Evolutionary conservation across 2,797 vertebrate species (phyloP).

Genomic region (Hippoglossus hippoglossus): DNA sequence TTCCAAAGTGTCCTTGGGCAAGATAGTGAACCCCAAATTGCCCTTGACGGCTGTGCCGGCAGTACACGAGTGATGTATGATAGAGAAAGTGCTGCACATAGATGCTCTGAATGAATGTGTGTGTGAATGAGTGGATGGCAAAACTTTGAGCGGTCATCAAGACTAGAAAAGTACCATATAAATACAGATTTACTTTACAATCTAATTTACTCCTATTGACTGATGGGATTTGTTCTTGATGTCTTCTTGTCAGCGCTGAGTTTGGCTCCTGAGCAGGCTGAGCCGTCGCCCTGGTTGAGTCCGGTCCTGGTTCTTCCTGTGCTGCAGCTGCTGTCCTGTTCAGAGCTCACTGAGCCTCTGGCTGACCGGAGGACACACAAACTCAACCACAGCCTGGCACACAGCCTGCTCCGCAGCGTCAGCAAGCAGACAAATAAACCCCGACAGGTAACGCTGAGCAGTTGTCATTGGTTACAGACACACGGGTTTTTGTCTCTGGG

Average conservation of each 20-base stretch:
- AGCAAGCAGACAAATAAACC: slow-evolving; percentile 62
- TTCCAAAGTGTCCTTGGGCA: no score
- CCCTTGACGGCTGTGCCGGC: no score
- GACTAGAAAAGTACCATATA: no score
- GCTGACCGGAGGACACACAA: slow-evolving; percentile 73
- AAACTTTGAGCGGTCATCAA: no score
- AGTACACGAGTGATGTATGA: no score
- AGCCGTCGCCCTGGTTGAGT: slow-evolving; percentile 74
- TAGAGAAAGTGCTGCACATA: no score
- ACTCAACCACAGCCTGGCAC: slow-evolving; percentile 84
- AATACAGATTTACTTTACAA: no score
- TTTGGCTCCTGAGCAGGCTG: slow-evolving; percentile 77
- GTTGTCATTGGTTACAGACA: neutral
- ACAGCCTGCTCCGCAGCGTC: slow-evolving; percentile 81
- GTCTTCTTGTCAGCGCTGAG: slow-evolving; percentile 79
- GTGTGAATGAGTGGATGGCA: no score
- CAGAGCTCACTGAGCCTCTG: slow-evolving; percentile 85
- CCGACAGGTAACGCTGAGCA: slow-evolving; percentile 58
- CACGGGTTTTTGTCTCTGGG: neutral
- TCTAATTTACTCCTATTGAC: neutral
- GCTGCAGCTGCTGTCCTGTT: slow-evolving; percentile 90
- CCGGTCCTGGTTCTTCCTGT: slow-evolving; percentile 88
- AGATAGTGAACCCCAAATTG: no score
- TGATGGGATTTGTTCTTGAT: neutral
- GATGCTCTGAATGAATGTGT: no score